Evolutionary conservation across 2,888 invertebrate genomes (phyloP), one percentile per base, ranked within the genome.

Genomic region (Stenolophus ochropezus): DNA sequence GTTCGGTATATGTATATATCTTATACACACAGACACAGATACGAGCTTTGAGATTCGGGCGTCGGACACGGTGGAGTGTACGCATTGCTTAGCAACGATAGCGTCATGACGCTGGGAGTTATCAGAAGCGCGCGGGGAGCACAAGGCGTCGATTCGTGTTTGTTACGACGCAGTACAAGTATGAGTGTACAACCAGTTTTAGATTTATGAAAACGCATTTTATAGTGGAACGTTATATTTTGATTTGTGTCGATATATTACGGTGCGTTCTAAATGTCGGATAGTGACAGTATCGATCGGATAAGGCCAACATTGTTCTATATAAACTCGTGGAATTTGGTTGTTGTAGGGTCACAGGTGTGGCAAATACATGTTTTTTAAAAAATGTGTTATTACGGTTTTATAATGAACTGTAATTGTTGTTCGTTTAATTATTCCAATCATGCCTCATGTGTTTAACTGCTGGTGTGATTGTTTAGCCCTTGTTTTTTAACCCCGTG

Each of bases 1-100:
- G 33, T 42, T 11, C 4, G 33, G 33, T 42, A 42, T 4, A 42
- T 42, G 4, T 42, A 42, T 11, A 42, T 11, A 42, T n/a, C 33
- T 11, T 1, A 33, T 8, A 33, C 33, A 33, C 33, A 42, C 33
- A 42, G 33, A 42, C 33, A 11, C 33, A 42, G 11, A 42, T 11
- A 42, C 33, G 33, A 42, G 33, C 33, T 42, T 42, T 8, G 33
- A 42, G 33, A 8, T 42, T 42, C 33, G 33, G 33, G 33, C 33
- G 51, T 51, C 16, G 51, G 14, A 51, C 51, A 51, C 16, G 14
- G 51, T 51, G 16, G 5, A 16, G 56, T 56, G 21, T 56, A 56
- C 65, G 21, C 33, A 76, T 76, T 25, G 58, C 76, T 20, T 76
- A 76, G 76, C 76, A 76, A 76, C 76, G 76, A 76, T 56, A 76